Evolutionary conservation across 2,797 vertebrate species (phyloP), one percentile per base, ranked within the genome.

Genomic region (Loriculus beryllinus): DNA sequence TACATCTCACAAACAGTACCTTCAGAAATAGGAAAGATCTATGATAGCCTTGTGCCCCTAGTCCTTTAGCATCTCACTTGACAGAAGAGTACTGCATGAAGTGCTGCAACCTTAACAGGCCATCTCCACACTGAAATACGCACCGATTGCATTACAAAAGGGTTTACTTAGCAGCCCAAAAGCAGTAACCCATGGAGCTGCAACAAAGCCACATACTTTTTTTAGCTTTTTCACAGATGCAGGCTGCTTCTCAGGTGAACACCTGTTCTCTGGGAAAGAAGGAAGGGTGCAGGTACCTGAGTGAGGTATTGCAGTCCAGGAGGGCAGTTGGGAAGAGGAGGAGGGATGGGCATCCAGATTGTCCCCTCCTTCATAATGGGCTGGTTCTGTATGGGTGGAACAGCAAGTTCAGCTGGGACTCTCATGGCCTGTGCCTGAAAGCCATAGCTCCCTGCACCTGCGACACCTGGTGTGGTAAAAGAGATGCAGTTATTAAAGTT

Each of bases 291-390:
- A 92, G 26, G 93, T 97, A 99, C 99, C 98, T 99, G 98, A 63
- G 96, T 98, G 82, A 99, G 98, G 92, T 99, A 99, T 76, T 99
- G 99, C 84, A 99, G 76, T 37, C 99, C 99, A 15, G 98, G 98
- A 26, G 99, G 99, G 81, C 98, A 99, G 82, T 98, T 98, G 63
- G 98, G 97, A 92, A 98, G 95, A 62, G 94, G 23, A 91, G 92
- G 96, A 97, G 97, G 97, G 94, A 96, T 25, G 1, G 98, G 98
- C 97, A 98, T 98, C 97, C 98, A 98, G 6, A 92, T 59, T 11
- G 68, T 3, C 25, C 78, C 68, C 3, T 21, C 18, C 26, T 64
- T 76, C 12, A 15, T 21, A 4, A 69, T 20, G 8, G 96, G 95
- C 33, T 97, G 97, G 51, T 85, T 95, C 45, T 93, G 94, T 42